Conservation (phyloP, 2,888 invertebrate genomes). For the Notodonta ziczac region DNA sequence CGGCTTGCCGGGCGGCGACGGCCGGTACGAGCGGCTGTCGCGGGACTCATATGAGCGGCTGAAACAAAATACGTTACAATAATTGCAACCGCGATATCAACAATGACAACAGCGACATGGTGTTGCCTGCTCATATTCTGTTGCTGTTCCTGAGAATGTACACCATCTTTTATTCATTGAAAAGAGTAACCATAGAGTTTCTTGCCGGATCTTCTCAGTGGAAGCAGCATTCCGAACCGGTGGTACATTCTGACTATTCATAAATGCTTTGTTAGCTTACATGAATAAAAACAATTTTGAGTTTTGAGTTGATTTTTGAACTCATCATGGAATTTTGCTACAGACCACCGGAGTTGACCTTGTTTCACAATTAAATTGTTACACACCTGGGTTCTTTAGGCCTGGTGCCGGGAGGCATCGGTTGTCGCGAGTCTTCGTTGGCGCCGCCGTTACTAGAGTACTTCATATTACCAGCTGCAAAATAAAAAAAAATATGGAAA, state of each 20-base stretch:
- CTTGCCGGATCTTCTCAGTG: too few species aligned
- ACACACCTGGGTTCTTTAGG: constrained; percentile 75
- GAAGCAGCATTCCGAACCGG: too few species aligned
- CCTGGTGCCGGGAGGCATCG: constrained; percentile 75
- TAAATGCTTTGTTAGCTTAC: too few species aligned
- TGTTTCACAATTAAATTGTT: not conserved
- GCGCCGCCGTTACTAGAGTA: constrained; percentile 74
- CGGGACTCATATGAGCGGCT: constrained; percentile 74
- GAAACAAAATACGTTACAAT: constrained; percentile 10
- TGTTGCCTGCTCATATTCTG: too few species aligned
- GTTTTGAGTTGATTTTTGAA: too few species aligned
- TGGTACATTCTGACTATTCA: too few species aligned
- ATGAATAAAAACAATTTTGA: too few species aligned
- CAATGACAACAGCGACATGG: too few species aligned
- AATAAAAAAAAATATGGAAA: not conserved
- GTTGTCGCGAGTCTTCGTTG: constrained; percentile 73
- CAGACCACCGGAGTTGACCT: not conserved
- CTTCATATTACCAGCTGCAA: constrained; percentile 70
- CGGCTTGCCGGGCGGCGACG: constrained; percentile 73
- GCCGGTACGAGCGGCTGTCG: constrained; percentile 67
- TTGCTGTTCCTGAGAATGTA: too few species aligned
- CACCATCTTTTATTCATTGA: too few species aligned
- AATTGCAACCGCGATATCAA: not conserved
- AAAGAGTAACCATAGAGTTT: too few species aligned
- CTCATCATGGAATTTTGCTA: not conserved